Base-by-base conservation (phyloP, 2,113 vertebrate genomes). In the Ascaphus truei region DNA sequence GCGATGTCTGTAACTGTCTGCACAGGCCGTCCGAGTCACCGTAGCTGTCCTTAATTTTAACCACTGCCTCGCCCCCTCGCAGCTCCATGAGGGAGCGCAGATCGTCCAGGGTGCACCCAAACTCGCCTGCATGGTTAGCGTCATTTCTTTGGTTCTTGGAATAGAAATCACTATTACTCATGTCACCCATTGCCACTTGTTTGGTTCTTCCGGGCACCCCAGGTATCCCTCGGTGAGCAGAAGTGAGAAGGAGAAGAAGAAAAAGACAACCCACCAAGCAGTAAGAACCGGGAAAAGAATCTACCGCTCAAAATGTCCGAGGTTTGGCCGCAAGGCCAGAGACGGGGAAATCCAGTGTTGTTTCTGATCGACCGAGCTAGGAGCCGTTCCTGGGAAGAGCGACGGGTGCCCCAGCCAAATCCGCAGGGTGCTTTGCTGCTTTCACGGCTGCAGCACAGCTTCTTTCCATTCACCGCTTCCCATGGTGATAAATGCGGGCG, bases 61-160 rank as follows among this genome's bases (percentile, higher is more conserved):
- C 92, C 82, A 97, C 92, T n/a, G 93, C 96, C 84, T 99, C 96
- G 1, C 90, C 88, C 82, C 96, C 93, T 79, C 96, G 92, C 72
- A 99, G 93, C 88, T 99, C 97, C 97, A 99, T 99, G 81, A 99
- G 90, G 56, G 89, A 93, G 77, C 97, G 96, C 79, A 99, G 93
- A 72, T 99, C 96, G 81, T 93, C 85, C 83, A 99, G 68, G 0
- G 94, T 92, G 88, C 93, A 96, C 81, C 96, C 94, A 43, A 97
- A 98, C 74, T 91, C 94, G 16, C 84, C 90, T 45, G 89, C 93
- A 89, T 94, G 94, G 89, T 92, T 92, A 52, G 79, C 87, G 78
- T 98, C 95, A 1, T 93, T 95, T 94, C 93, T 96, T 96, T 98
- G 97, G 96, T 98, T 98, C 94, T 99, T 99, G 85, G 93, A 90